phyloP scores from a whole-genome alignment of 2,797 vertebrate species.

The Huso huso region DNA sequence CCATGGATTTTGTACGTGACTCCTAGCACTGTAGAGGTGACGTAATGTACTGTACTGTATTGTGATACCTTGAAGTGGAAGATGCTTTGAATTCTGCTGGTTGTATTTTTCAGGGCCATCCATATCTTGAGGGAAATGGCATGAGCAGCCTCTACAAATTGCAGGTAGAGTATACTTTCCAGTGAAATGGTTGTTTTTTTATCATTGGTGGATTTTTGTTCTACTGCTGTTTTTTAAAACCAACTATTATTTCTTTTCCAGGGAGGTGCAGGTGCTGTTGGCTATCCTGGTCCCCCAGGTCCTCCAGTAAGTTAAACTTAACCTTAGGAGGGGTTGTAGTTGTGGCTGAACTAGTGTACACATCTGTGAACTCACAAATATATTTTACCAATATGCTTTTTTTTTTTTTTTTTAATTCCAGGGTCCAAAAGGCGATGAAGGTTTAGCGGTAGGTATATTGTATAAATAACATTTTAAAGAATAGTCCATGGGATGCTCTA shows the following conservation, averaged over 20 bases:
- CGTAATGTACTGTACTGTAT: constrained; percentile 13
- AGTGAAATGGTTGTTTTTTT: background rate
- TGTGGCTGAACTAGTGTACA: constrained; percentile 6
- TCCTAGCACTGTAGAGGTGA: background rate
- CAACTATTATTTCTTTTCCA: constrained; percentile 41
- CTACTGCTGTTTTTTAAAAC: background rate
- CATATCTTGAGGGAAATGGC: constrained; percentile 78
- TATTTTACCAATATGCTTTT: too few species aligned
- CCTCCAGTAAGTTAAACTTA: constrained; percentile 67
- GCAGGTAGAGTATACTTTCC: constrained; percentile 67
- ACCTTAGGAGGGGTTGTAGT: background rate
- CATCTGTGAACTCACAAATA: background rate
- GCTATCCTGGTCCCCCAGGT: constrained; percentile 79
- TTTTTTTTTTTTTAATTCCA: constrained; percentile 42
- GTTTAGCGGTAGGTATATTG: constrained; percentile 65
- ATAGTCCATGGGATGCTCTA: too few species aligned
- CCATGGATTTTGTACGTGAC: constrained; percentile 24
- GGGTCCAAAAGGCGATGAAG: constrained; percentile 92
- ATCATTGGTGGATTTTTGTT: background rate
- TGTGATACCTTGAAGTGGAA: background rate
- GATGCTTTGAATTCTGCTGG: background rate
- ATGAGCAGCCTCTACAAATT: constrained; percentile 97
- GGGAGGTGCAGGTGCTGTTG: constrained; percentile 68
- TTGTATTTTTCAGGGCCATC: constrained; percentile 66
- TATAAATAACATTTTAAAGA: too few species aligned